A percentile compares a stretch with the other conserved stretches of the same genome.
These are phyloP conservation scores for Andrena praecox DNA, from an alignment of 2,888 invertebrate species.

Conservation along the genomic window DNA sequence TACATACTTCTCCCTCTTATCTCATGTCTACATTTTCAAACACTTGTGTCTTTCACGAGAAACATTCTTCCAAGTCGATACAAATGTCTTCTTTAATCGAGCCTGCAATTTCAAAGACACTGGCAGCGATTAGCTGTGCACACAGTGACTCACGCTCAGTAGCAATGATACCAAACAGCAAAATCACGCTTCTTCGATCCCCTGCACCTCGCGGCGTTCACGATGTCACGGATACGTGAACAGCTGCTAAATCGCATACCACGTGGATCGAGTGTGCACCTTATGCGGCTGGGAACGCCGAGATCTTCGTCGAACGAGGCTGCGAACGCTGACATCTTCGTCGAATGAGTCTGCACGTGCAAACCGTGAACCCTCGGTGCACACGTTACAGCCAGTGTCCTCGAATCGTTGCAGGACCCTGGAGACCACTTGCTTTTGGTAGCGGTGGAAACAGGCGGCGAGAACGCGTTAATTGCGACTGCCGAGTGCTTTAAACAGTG, in stretches of 20 bases:
- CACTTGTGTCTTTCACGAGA: too few relatives aligned
- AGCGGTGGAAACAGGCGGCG: neutral
- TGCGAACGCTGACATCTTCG: neutral
- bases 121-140: neutral
- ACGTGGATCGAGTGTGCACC: constrained; percentile 20
- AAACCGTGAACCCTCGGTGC: neutral
- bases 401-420: constrained; percentile 1
- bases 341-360: constrained; percentile 6
- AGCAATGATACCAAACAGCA: neutral
- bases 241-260: constrained; percentile 27
- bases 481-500: neutral
- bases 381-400: neutral
- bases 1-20: too few relatives aligned
- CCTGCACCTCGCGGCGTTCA: neutral
- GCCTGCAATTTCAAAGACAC: neutral
- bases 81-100: neutral
- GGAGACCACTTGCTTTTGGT: neutral
- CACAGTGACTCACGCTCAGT: neutral
- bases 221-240: constrained; percentile 1
- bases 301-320: constrained; percentile 14
- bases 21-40: too few relatives aligned
- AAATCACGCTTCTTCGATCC: neutral
- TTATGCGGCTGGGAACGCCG: constrained; percentile 14
- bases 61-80: too few relatives aligned
- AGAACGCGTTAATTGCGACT: neutral